Evolutionary conservation across 2,113 vertebrate genomes (phyloP).

Genomic region (Eira barbara): DNA sequence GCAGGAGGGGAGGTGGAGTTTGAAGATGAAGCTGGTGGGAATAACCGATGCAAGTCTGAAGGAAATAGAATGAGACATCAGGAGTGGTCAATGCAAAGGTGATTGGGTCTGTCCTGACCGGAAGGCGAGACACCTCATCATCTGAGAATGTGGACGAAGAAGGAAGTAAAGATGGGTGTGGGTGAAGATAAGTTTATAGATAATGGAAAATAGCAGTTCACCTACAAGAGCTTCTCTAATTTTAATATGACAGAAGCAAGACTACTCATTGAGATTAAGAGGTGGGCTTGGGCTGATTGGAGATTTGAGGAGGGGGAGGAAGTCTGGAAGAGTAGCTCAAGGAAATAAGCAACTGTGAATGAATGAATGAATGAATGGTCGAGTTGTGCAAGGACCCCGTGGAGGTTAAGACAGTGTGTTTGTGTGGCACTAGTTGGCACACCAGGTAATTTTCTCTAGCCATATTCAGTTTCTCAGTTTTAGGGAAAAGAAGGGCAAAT

Average conservation of each 20-base stretch:
- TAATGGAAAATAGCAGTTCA: neutral
- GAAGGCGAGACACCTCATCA: conserved; percentile 35
- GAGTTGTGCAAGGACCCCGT: neutral
- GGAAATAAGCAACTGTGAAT: neutral
- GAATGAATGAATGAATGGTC: neutral
- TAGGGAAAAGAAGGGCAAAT: neutral
- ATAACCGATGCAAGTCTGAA: neutral
- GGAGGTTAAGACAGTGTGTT: neutral
- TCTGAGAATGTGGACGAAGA: conserved; percentile 24
- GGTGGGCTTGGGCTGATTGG: neutral
- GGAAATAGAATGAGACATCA: neutral
- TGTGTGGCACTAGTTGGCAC: neutral
- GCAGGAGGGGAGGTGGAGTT: neutral
- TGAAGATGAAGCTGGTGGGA: neutral
- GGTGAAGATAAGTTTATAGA: conserved; percentile 23
- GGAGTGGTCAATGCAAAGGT: neutral
- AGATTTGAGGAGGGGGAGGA: neutral
- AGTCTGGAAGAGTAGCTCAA: neutral
- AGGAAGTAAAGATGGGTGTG: conserved; percentile 45
- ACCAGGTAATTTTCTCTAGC: neutral
- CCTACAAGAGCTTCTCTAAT: neutral
- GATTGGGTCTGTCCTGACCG: neutral
- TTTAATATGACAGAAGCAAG: neutral
- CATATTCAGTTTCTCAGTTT: neutral
- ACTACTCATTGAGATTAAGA: neutral